Conservation (phyloP, 2,888 invertebrate genomes). For the Lithosia quadra region DNA sequence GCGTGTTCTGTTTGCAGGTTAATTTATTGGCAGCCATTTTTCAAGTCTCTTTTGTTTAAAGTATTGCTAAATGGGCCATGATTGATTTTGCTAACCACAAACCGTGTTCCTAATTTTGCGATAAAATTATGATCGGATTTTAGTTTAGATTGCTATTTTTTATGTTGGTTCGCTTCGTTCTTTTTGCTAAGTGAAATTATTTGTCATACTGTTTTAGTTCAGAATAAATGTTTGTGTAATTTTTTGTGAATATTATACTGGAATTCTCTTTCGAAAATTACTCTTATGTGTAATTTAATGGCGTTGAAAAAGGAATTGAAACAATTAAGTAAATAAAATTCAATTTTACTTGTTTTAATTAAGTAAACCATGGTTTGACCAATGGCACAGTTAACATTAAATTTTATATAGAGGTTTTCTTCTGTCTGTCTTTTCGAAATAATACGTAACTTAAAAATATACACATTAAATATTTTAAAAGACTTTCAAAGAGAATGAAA, state of each 20-base stretch:
- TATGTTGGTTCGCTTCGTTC: not conserved
- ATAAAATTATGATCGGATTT: not conserved
- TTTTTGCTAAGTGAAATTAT: not conserved
- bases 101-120: not conserved
- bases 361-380: too few species aligned
- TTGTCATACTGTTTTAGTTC: not conserved
- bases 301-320: too few species aligned
- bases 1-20: not conserved
- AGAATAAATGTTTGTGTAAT: not conserved
- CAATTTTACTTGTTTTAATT: too few species aligned
- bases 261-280: too few species aligned
- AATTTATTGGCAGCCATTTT: not conserved
- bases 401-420: too few species aligned
- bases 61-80: not conserved
- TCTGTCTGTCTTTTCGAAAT: too few species aligned
- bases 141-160: conserved; percentile 4
- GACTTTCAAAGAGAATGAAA: too few species aligned
- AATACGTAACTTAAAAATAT: too few species aligned
- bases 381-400: too few species aligned
- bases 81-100: not conserved
- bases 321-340: too few species aligned
- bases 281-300: too few species aligned
- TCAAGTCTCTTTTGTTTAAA: conserved; percentile 2
- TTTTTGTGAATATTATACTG: not conserved
- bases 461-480: too few species aligned